Evolutionary conservation across 53 echinoderm and acorn worm genomes (phyloP), one percentile per base, ranked within the genome.

Genomic region (Apostichopus leukothele): DNA sequence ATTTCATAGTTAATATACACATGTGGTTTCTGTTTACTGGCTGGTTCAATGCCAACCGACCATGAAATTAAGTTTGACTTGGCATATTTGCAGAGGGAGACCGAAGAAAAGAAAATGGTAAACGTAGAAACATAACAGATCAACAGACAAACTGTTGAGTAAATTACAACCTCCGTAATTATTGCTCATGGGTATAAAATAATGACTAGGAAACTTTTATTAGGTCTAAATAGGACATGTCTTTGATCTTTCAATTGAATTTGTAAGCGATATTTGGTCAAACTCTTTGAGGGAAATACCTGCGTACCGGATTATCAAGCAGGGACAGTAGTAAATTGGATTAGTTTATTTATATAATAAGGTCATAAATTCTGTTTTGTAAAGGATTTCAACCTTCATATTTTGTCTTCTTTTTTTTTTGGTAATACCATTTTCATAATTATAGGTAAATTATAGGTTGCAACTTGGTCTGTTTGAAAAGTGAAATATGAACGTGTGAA

Each of bases 11-110:
- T 63, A 6, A 81, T 20, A 81, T 22, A 55, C 7, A 16, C 81
- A 81, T 81, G 12, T 81, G 81, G 81, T 81, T 81, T 59, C 14
- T 55, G 54, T 81, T 81, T 81, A 81, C 59, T 81, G 81, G 55
- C 18, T 81, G 52, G 81, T 81, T 54, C 81, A 81, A 21, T 19
- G 81, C 81, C 71, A 81, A 81, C 81, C 53, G 81, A 81, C 52
- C 55, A 54, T 81, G 81, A 81, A 81, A 81, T 81, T 53, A 81
- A 81, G 81, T 81, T 81, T 81, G 54, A 51, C 5, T 19, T 19
- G 54, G 55, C 59, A n/a, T 14, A 55, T 22, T 71, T 71, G 20
- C 71, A 18, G 20, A 19, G 18, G 18, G 71, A 71, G 16, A n/a
- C 21, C 4, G 71, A 19, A 19, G 18, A 6, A 71, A 71, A 6